Conservation (phyloP, 2,113 vertebrate species). For the Myotis yumanensis region DNA sequence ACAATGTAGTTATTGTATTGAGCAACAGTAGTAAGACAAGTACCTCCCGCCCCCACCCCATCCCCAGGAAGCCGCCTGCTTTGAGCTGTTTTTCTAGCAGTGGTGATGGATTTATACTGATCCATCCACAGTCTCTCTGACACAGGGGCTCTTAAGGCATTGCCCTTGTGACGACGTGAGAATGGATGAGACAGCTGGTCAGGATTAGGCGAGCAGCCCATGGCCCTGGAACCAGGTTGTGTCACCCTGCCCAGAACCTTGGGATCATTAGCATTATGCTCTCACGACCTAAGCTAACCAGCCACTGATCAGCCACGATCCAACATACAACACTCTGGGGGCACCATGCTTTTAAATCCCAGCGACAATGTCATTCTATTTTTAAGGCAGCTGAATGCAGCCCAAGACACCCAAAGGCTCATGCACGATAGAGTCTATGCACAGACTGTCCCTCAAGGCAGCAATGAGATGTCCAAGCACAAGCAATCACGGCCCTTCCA, state of each 20-base stretch:
- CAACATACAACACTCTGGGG: neutral
- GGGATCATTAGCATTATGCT: constrained; percentile 11
- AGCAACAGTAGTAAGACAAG: neutral
- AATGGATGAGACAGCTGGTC: constrained; percentile 70
- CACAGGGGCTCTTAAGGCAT: constrained; percentile 3
- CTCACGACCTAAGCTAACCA: constrained; percentile 34
- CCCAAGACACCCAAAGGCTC: neutral
- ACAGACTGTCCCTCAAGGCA: neutral
- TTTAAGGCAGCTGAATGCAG: neutral
- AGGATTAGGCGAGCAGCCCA: constrained; percentile 51
- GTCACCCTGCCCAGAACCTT: constrained; percentile 47
- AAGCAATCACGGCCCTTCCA: neutral
- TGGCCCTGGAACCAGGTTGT: constrained; percentile 22
- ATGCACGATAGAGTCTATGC: neutral
- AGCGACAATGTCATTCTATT: neutral
- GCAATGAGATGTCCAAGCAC: neutral
- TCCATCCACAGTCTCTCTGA: constrained; percentile 59
- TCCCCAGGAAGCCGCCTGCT: constrained; percentile 17
- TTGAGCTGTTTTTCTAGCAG: constrained; percentile 56
- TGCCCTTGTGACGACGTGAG: constrained; percentile 60
- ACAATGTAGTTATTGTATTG: constrained; percentile 25
- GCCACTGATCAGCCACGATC: neutral
- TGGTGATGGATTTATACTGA: constrained; percentile 60
- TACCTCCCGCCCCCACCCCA: neutral
- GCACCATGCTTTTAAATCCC: neutral